Conservation (phyloP, 2,797 vertebrate genomes). For the Somateria mollissima region DNA sequence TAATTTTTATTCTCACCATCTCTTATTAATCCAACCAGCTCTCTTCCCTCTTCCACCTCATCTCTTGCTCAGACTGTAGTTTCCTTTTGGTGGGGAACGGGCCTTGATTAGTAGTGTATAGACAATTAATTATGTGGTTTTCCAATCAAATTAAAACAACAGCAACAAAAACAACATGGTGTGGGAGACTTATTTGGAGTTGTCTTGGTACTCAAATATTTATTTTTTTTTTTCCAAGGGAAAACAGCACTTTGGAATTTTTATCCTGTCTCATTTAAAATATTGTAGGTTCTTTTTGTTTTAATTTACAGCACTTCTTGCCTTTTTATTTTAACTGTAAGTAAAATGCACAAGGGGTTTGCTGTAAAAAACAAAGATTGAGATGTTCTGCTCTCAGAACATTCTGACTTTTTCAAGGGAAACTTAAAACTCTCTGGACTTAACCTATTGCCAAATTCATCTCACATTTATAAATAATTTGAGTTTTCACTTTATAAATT, state of each 20-base stretch:
- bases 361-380: background rate
- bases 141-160: background rate
- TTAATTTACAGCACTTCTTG: conserved; percentile 11
- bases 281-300: background rate
- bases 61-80: background rate
- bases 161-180: background rate
- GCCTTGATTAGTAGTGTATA: background rate
- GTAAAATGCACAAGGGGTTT: background rate
- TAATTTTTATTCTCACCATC: background rate
- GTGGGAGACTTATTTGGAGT: background rate
- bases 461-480: conserved; percentile 19
- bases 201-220: background rate
- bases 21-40: background rate
- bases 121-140: background rate
- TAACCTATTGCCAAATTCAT: background rate
- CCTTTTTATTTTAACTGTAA: conserved; percentile 31
- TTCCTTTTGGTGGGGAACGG: background rate
- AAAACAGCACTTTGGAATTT: background rate
- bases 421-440: conserved; percentile 29
- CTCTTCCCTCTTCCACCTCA: background rate
- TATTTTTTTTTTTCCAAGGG: background rate
- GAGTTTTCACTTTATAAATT: conserved; percentile 8
- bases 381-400: conserved; percentile 37
- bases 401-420: conserved; percentile 18
- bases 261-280: conserved; percentile 27